phyloP scores from a whole-genome alignment of 2,113 vertebrate genomes.

The Varanus komodoensis region DNA sequence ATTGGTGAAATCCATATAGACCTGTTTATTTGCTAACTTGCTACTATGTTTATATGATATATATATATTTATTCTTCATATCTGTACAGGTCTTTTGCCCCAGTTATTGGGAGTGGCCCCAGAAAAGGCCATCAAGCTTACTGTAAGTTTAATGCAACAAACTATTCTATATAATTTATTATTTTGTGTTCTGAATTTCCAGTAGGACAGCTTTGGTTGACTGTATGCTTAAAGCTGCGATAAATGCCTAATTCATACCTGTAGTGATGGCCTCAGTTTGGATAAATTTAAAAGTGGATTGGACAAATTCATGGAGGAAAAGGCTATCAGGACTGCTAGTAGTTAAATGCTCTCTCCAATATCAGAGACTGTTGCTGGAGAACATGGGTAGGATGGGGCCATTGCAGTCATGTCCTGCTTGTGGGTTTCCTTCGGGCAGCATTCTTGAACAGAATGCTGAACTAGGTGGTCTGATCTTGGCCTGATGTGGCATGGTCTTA shows the following conservation, averaged over 20 bases:
- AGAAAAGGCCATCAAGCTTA: slow-evolving; percentile 95
- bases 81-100: slow-evolving; percentile 89
- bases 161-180: slow-evolving; percentile 27
- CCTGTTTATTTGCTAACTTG: slow-evolving; percentile 72
- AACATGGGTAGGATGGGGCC: no score
- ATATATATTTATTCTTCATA: slow-evolving; percentile 60
- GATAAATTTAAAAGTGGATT: no score
- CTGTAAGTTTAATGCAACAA: slow-evolving; percentile 83
- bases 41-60: slow-evolving; percentile 63
- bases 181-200: slow-evolving; percentile 27
- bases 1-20: slow-evolving; percentile 59
- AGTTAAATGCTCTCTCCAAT: no score
- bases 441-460: no score
- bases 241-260: not conserved
- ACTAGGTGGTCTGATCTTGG: no score
- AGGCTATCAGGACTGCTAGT: no score
- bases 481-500: no score
- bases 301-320: no score
- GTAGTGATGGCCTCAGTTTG: no score
- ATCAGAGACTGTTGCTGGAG: no score
- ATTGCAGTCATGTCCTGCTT: no score
- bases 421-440: no score
- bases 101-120: slow-evolving; percentile 96
- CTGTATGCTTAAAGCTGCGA: not conserved
- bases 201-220: fast-evolving